Evolutionary conservation across 2,888 invertebrate species (phyloP).

Genomic region (Scelioninae gen. 1): DNA sequence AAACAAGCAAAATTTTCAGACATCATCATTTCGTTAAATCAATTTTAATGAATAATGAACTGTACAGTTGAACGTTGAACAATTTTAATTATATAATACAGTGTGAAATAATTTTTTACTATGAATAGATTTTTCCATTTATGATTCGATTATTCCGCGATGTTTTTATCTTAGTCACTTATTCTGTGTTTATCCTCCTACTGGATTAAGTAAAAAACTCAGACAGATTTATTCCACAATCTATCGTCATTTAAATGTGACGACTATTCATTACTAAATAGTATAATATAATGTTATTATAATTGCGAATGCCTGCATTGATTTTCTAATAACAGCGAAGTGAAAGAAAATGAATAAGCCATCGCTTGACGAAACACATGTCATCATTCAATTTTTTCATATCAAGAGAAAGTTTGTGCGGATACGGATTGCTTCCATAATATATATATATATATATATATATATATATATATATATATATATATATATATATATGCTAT

Average conservation of each 20-base stretch:
- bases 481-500: too few relatives aligned
- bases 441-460: too few relatives aligned
- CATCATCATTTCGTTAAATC: conserved; percentile 43
- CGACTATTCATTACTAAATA: background rate
- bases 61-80: conserved; percentile 18
- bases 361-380: conserved; percentile 15
- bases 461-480: too few relatives aligned
- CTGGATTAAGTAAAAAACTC: conserved; percentile 1
- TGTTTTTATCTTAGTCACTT: too few relatives aligned
- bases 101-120: conserved; percentile 28
- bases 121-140: conserved; percentile 28
- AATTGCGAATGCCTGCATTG: conserved; percentile 8
- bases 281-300: background rate
- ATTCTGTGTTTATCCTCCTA: background rate
- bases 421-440: too few relatives aligned
- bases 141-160: conserved; percentile 12
- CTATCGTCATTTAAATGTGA: conserved; percentile 7
- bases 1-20: conserved; percentile 41
- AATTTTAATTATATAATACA: conserved; percentile 40
- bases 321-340: conserved; percentile 17
- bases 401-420: too few relatives aligned
- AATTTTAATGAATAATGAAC: conserved; percentile 28
- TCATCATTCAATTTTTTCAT: conserved; percentile 21
- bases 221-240: conserved; percentile 4
- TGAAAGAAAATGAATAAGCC: background rate